Conservation (phyloP, 2,797 vertebrate genomes). For the Poecilia velifera region DNA sequence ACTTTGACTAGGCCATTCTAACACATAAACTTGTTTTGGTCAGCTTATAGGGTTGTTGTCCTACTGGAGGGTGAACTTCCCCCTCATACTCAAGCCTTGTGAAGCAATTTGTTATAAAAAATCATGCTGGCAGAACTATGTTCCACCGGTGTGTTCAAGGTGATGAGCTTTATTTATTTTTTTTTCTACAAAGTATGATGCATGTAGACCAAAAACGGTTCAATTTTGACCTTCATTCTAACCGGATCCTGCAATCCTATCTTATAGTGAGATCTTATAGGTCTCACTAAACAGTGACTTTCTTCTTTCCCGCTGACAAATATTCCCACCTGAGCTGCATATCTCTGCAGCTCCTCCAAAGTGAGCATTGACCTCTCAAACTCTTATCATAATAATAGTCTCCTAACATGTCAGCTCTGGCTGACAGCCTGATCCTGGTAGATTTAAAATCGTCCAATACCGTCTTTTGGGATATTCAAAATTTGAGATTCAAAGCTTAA, state of each 20-base stretch:
- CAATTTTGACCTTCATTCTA: neutral
- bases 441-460: neutral
- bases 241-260: neutral
- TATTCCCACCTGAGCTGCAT: neutral
- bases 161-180: neutral
- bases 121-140: neutral
- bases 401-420: neutral
- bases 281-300: neutral
- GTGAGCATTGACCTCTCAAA: neutral
- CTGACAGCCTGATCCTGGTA: neutral
- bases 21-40: neutral
- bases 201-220: neutral
- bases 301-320: neutral
- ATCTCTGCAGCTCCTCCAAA: neutral
- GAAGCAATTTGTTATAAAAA: neutral
- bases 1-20: constrained; percentile 4
- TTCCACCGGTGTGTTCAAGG: neutral
- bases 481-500: neutral
- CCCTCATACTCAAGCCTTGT: neutral
- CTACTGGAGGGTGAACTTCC: neutral
- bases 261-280: neutral
- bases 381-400: too few species aligned
- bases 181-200: neutral
- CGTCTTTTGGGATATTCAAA: neutral
- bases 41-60: neutral